Base-by-base conservation (phyloP, 2,888 invertebrate genomes). In the Athalia cordata region DNA sequence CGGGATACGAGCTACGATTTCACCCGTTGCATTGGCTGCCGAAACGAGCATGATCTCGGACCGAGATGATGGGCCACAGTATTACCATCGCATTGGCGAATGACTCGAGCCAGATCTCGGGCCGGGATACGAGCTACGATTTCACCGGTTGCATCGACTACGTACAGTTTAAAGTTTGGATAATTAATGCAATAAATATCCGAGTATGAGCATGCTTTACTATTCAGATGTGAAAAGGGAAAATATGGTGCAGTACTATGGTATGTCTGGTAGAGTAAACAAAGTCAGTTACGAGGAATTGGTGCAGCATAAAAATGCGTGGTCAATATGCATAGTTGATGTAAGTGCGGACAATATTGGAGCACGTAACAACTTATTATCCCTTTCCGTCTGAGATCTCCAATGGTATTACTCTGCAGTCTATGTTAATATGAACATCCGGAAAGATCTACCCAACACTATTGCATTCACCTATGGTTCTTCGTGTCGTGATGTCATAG, bases 361-460 rank as follows among this genome's bases (percentile, higher is more conserved):
- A 9, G 11, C 43, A 29, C 13, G 1, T 43, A 62, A 43, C 43
- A 29, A 62, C 62, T 62, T 15, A 62, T 62, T 9, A 15, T 62
- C 29, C 62, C 43, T 5, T 43, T 7, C 11, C 29, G 43, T 62
- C 3, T 8, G 29, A 43, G 62, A 62, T 62, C 6, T 62, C 29
- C 62, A 62, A 43, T 62, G 62, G 62, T 62, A 62, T 29, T 8
- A 3, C 5, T 62, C 62, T 29, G 62, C 62, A 62, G 62, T 62
- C n/a, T 62, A 29, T 29, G 29, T 62, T 62, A 15, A 62, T 29
- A 8, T 62, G 3, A 62, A 43, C 29, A 29, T 29, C 43, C 8
- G 62, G 9, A 7, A 62, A 15, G 62, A 62, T 62, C 43, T 29
- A 62, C 29, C 15, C 43, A 29, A 43, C 7, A 62, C 13, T 62